These are phyloP conservation scores for Drosophila auraria DNA, from an alignment of 1,140 invertebrate genomes.

Conservation along the genomic window DNA sequence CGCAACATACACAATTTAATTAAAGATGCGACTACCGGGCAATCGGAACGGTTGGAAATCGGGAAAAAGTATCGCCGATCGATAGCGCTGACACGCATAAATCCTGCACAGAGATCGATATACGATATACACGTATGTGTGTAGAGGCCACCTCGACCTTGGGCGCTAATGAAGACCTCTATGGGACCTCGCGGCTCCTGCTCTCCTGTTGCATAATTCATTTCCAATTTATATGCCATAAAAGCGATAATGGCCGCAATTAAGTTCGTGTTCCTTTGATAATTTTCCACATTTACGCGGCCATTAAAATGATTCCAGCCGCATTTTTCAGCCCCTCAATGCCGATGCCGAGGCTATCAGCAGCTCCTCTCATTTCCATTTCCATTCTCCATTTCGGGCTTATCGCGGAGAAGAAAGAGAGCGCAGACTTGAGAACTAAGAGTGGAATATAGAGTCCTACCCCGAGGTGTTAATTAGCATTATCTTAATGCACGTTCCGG, in stretches of 20 bases:
- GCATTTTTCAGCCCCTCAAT: constrained; percentile 65
- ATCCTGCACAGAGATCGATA: constrained; percentile 20
- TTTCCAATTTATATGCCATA: constrained; percentile 80
- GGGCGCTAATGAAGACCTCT: constrained; percentile 67
- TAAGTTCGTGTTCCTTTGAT: constrained; percentile 83
- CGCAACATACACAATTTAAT: constrained; percentile 81
- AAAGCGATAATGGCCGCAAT: constrained; percentile 80
- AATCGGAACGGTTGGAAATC: constrained; percentile 14
- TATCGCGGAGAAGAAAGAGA: constrained; percentile 51
- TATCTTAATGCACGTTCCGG: constrained; percentile 83
- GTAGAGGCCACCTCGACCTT: constrained; percentile 40
- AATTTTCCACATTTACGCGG: constrained; percentile 81
- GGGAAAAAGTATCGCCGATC: constrained; percentile 29
- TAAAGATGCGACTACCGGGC: constrained; percentile 75
- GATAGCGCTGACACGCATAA: constrained; percentile 31
- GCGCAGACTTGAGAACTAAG: constrained; percentile 3
- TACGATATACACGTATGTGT: not conserved
- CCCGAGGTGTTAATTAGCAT: constrained; percentile 79
- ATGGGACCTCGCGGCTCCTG: constrained; percentile 3
- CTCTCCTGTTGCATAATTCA: constrained; percentile 73
- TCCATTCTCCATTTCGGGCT: constrained; percentile 23
- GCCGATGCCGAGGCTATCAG: constrained; percentile 36
- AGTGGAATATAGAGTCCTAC: constrained; percentile 14
- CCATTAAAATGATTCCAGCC: constrained; percentile 78
- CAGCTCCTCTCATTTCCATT: constrained; percentile 66